A percentile compares a stretch with the other conserved stretches of the same genome.
These are phyloP conservation scores for Drosophila nannoptera DNA, from an alignment of 1,140 invertebrate genomes.

Conservation along the genomic window DNA sequence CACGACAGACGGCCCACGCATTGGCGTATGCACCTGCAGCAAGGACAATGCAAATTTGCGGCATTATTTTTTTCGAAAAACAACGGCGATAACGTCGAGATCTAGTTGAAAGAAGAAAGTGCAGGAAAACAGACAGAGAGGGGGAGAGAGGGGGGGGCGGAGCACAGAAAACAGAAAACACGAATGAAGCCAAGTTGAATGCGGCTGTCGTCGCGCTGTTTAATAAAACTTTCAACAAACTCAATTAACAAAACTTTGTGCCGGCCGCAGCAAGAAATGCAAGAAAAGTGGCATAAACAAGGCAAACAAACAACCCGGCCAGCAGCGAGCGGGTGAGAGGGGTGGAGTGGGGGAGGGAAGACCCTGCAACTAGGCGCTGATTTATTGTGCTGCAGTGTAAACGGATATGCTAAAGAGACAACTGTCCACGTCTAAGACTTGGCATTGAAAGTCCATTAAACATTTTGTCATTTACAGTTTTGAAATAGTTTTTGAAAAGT, in stretches of 20 bases:
- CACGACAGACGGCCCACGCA: constrained; percentile 1
- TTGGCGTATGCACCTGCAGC: constrained; percentile 29
- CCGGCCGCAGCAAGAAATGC: constrained; percentile 73
- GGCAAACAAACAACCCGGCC: constrained; percentile 66
- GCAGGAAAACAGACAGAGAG: neutral
- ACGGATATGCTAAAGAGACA: constrained; percentile 62
- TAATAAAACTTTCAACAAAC: constrained; percentile 78
- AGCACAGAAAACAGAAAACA: constrained; percentile 13
- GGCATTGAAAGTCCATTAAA: constrained; percentile 78
- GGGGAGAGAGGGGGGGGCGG: no score
- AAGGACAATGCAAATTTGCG: constrained; percentile 41
- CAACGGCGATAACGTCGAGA: neutral
- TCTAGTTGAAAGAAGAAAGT: constrained; percentile 14
- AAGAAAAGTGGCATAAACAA: constrained; percentile 77
- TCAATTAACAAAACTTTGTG: constrained; percentile 75
- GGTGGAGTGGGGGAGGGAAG: constrained; percentile 2
- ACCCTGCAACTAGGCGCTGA: constrained; percentile 66
- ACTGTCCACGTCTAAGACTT: constrained; percentile 32
- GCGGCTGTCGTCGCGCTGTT: constrained; percentile 68
- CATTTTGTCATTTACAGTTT: constrained; percentile 79
- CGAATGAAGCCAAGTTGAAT: constrained; percentile 56
- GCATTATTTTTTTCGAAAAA: constrained; percentile 56
- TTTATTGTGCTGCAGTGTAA: constrained; percentile 73
- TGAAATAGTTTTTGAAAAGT: constrained; percentile 78
- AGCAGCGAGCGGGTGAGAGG: constrained; percentile 12